phyloP scores from a whole-genome alignment of 2,113 vertebrate genomes.

The Lepisosteus osseus region DNA sequence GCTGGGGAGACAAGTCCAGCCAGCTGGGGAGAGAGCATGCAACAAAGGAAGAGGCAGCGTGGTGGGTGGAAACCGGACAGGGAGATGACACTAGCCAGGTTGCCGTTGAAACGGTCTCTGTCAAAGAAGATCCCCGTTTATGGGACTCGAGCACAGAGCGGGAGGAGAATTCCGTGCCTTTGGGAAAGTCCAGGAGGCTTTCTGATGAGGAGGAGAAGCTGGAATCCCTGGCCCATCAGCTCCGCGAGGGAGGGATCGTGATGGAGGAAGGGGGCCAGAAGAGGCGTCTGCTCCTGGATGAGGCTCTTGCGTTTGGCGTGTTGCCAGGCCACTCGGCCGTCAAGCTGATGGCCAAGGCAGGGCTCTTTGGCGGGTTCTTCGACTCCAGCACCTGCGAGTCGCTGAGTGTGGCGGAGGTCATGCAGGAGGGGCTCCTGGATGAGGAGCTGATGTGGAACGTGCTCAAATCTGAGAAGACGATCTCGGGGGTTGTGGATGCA shows the following conservation, averaged over 20 bases:
- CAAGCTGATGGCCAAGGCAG: slow-evolving; percentile 78
- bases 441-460: slow-evolving; percentile 83
- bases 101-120: no score
- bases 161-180: no score
- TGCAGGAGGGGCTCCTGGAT: slow-evolving; percentile 79
- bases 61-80: no score
- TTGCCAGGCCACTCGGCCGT: slow-evolving; percentile 79
- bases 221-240: slow-evolving; percentile 62
- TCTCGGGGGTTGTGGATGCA: slow-evolving; percentile 82
- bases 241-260: slow-evolving; percentile 74
- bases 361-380: slow-evolving; percentile 85
- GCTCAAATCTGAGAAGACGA: slow-evolving; percentile 74
- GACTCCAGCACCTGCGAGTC: slow-evolving; percentile 68
- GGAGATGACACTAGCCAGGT: no score
- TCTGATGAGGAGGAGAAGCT: slow-evolving; percentile 49
- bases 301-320: slow-evolving; percentile 70
- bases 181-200: slow-evolving; percentile 7
- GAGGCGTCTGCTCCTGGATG: slow-evolving; percentile 75
- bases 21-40: background rate
- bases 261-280: slow-evolving; percentile 46
- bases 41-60: background rate
- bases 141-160: no score
- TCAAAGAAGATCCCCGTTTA: no score
- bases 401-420: slow-evolving; percentile 76
- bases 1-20: no score